Evolutionary conservation across 1,140 invertebrate genomes (phyloP), one percentile per base, ranked within the genome.

Genomic region (Procambarus clarkii): DNA sequence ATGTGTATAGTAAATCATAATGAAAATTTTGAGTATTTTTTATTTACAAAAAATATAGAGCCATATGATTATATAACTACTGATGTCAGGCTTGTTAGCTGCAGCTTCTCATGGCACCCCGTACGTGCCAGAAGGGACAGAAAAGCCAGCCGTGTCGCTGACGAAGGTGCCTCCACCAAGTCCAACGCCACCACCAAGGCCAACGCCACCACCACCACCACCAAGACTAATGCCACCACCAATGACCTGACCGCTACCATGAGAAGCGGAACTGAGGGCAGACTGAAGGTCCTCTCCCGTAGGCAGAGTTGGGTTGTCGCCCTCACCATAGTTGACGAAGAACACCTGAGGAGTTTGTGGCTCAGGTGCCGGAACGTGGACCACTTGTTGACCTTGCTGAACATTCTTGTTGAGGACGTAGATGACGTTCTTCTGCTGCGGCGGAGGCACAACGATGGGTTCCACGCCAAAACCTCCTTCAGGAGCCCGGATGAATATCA

Each of bases 401-500:
- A n/a, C 11, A 8, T 34, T 45, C 87, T 89, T 89, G 80, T 81
- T 76, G 34, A 89, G 87, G n/a, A 89, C 87, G 80, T 82, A 89
- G n/a, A 89, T 79, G n/a, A 89, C 46, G 48, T 74, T 82, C 78
- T 83, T 89, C 60, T 81, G 58, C n/a, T 54, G 78, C 4, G 87
- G 87, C 18, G 87, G 87, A 8, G 78, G 78, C 4, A 89, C 46
- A 44, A 89, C 79, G 80, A 89, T 50, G 60, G 79, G 79, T 3
- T 89, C 79, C 34, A n/a, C 24, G 3, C 44, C 60, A 5, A 46
- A 9, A 21, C 13, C 46, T 9, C 58, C 45, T 64, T 89, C 87
- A 46, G 87, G 87, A n/a, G 80, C 44, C 21, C 87, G 78, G 87
- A 89, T 89, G 87, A 89, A 89, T 58, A 89, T 74, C 34, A 89